Conservation (phyloP, 1,140 invertebrate species). For the Delia radicum region DNA sequence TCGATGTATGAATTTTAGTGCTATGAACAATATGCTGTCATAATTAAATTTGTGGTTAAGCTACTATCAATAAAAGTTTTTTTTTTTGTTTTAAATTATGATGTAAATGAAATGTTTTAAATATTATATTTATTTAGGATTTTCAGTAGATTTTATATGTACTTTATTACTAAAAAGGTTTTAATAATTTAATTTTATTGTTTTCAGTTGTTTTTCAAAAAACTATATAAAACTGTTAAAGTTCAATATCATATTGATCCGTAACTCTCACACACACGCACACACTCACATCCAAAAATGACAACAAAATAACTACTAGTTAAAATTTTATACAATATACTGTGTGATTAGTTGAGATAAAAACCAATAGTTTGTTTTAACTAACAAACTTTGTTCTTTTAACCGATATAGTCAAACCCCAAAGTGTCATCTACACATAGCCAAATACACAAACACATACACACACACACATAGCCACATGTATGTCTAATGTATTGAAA, state of each 20-base stretch:
- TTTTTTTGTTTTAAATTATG: too few species aligned
- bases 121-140: not conserved
- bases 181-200: too few species aligned
- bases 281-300: too few species aligned
- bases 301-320: too few species aligned
- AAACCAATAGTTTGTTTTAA: slow-evolving; percentile 21
- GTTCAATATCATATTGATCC: not conserved
- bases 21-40: not conserved
- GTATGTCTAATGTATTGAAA: not conserved
- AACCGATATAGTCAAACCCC: slow-evolving; percentile 8
- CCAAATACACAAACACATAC: slow-evolving; percentile 6
- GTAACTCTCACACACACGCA: not conserved
- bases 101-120: not conserved
- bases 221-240: not conserved
- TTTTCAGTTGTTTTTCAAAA: too few species aligned
- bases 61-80: not conserved
- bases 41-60: slow-evolving; percentile 2
- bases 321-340: not conserved
- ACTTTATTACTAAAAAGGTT: too few species aligned
- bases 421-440: slow-evolving; percentile 9
- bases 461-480: not conserved
- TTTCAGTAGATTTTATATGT: too few species aligned
- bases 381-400: slow-evolving; percentile 4
- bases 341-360: slow-evolving; percentile 13
- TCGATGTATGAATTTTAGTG: too few species aligned